Base-by-base conservation (phyloP, 2,797 vertebrate genomes). In the Tokudaia tokunoshimensis region DNA sequence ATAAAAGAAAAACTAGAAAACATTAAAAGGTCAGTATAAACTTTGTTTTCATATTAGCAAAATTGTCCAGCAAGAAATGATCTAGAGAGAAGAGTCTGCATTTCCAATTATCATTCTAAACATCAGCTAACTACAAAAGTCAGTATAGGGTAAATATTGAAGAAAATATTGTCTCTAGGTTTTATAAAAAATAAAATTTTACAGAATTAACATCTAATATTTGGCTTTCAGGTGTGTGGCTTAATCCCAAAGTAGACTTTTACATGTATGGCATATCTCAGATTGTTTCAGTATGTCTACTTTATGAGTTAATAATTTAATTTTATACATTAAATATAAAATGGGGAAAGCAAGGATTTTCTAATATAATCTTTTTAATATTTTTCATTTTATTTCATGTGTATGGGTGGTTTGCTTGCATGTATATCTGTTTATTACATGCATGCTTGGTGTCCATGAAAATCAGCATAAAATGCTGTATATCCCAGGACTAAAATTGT, bases 111-210 rank as follows among this genome's bases (percentile, higher is more conserved):
- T 1, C 14, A 78, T 3, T 50, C 34, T 92, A 83, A 89, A 86
- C 41, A 78, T 55, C 61, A 2, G 31, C 13, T 63, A 20, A 44
- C 26, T 20, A 65, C 9, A 57, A 20, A 86, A 92, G 4, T n/a
- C 67, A 20, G 12, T 70, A 17, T 59, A 91, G 52, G 8, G 2
- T 52, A 63, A n/a, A 15, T 83, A 19, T 59, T 80, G 29, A 26
- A 41, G 79, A 8, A 91, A 91, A 31, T 4, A 85, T 78, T 82
- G 79, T 3, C 52, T 19, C 0, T 47, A 13, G 95, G 37, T 76
- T 94, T 95, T 59, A 57, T 83, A 50, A 70, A 95, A 84, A 86
- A 86, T 70, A 79, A 6, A 11, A 89, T 84, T 57, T 57, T 82
- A 81, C n/a, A 67, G 22, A 20, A 80, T 75, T 92, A 92, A 76